phyloP scores from a whole-genome alignment of 64 coral and sea anemone species.

The Actinia equina region DNA sequence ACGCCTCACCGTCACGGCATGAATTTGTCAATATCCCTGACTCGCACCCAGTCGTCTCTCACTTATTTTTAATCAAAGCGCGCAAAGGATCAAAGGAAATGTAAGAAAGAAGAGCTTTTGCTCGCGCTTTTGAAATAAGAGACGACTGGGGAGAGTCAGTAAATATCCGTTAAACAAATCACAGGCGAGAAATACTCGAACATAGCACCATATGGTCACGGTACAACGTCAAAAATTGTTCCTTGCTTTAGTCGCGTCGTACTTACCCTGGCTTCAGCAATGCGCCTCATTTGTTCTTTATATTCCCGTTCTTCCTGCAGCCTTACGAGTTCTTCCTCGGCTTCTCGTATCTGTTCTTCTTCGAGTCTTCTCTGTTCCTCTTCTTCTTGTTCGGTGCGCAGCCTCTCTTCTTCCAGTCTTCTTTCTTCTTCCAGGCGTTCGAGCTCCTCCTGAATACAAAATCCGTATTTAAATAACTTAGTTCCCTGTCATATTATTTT shows the following conservation, averaged over 20 bases:
- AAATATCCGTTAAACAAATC: too few relatives aligned
- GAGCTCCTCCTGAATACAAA: conserved; percentile 29
- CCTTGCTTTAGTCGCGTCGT: not conserved
- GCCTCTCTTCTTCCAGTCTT: conserved; percentile 68
- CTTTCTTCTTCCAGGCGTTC: conserved; percentile 74
- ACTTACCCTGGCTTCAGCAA: conserved; percentile 69
- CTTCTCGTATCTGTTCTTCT: conserved; percentile 81
- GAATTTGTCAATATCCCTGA: too few relatives aligned
- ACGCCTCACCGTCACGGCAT: too few relatives aligned
- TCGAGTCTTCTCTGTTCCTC: conserved; percentile 80
- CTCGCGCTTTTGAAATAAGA: too few relatives aligned
- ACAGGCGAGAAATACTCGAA: too few relatives aligned
- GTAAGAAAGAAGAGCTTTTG: too few relatives aligned
- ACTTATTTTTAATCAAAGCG: too few relatives aligned
- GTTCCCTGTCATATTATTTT: not conserved
- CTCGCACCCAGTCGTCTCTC: too few relatives aligned
- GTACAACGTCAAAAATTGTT: not conserved
- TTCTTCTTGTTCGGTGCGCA: conserved; percentile 44
- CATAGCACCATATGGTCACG: too few relatives aligned
- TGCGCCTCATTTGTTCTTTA: conserved; percentile 87
- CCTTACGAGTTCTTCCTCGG: conserved; percentile 77
- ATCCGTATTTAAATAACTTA: not conserved
- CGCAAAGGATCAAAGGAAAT: too few relatives aligned
- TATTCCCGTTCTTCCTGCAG: conserved; percentile 84
- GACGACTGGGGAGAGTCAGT: too few relatives aligned